Evolutionary conservation across 1,140 invertebrate species (phyloP).

Genomic region (Heterodera carotae): DNA sequence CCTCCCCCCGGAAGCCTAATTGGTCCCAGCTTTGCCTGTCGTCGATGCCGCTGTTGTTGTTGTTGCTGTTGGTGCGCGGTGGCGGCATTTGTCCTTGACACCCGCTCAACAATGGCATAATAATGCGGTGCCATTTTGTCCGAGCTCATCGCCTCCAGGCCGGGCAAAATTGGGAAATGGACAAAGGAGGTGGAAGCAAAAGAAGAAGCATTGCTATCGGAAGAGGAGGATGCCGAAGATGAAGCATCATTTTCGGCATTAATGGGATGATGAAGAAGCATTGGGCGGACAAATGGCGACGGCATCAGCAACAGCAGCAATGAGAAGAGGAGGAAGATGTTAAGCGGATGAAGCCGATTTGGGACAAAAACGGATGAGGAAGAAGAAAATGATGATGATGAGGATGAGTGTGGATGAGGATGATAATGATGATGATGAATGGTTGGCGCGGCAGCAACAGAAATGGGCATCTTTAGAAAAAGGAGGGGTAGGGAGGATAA

Average conservation of each 20-base stretch:
- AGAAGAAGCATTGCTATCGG: too few relatives aligned
- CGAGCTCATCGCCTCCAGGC: slow-evolving; percentile 59
- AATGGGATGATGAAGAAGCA: slow-evolving; percentile 9
- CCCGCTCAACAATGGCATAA: slow-evolving; percentile 59
- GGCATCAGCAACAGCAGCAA: not conserved
- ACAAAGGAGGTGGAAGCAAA: slow-evolving; percentile 19
- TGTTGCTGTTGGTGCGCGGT: too few relatives aligned
- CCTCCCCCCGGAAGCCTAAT: too few relatives aligned
- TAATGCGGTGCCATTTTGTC: slow-evolving; percentile 57
- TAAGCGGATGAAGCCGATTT: not conserved
- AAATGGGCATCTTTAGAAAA: too few relatives aligned
- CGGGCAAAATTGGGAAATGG: slow-evolving; percentile 47
- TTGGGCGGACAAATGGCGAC: not conserved
- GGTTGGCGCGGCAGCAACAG: too few relatives aligned
- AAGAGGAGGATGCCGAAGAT: too few relatives aligned
- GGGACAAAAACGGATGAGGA: not conserved
- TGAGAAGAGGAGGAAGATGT: not conserved
- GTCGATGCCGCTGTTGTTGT: slow-evolving; percentile 40
- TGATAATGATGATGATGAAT: not conserved
- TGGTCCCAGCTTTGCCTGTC: slow-evolving; percentile 49
- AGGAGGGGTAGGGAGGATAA: too few relatives aligned
- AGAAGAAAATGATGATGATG: not conserved
- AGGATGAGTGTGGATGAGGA: not conserved
- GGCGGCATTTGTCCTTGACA: slow-evolving; percentile 61
- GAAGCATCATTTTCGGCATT: too few relatives aligned